Evolutionary conservation across 2,797 vertebrate genomes (phyloP).

Genomic region (Acrocephalus scirpaceus): DNA sequence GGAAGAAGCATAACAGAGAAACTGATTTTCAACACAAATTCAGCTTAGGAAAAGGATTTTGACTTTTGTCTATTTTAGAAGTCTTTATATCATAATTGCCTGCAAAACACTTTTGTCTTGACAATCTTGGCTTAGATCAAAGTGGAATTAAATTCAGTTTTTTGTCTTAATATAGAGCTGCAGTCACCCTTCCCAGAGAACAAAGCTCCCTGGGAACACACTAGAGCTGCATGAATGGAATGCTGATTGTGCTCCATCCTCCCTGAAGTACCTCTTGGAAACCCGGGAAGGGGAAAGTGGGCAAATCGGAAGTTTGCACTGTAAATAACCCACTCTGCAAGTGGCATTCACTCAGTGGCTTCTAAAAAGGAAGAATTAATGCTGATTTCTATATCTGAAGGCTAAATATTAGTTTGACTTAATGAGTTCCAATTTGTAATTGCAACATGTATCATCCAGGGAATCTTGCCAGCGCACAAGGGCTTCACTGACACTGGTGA

Average conservation of each 20-base stretch:
- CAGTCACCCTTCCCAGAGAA: not conserved
- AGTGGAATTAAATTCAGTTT: not conserved
- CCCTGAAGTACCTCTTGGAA: conserved; percentile 45
- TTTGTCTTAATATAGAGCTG: not conserved
- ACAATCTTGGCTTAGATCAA: not conserved
- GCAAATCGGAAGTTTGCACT: not conserved
- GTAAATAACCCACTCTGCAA: conserved; percentile 2
- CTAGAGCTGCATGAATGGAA: conserved; percentile 10
- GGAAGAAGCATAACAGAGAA: not conserved
- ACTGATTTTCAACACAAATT: not conserved
- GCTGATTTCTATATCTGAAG: not conserved
- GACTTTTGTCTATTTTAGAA: not conserved
- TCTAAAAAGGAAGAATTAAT: not conserved
- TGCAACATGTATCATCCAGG: not conserved
- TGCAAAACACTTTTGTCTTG: not conserved
- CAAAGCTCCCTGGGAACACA: not conserved
- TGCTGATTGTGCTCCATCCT: conserved; percentile 43
- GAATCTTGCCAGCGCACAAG: not conserved
- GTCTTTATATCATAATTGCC: not conserved
- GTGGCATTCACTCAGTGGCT: not conserved
- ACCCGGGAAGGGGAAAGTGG: not conserved
- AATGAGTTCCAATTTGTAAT: not conserved
- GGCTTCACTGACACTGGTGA: not conserved
- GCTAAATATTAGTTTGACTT: not conserved
- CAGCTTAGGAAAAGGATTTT: not conserved